Evolutionary conservation across 2,797 vertebrate species (phyloP), one percentile per base, ranked within the genome.

Genomic region (Florisuga fusca): DNA sequence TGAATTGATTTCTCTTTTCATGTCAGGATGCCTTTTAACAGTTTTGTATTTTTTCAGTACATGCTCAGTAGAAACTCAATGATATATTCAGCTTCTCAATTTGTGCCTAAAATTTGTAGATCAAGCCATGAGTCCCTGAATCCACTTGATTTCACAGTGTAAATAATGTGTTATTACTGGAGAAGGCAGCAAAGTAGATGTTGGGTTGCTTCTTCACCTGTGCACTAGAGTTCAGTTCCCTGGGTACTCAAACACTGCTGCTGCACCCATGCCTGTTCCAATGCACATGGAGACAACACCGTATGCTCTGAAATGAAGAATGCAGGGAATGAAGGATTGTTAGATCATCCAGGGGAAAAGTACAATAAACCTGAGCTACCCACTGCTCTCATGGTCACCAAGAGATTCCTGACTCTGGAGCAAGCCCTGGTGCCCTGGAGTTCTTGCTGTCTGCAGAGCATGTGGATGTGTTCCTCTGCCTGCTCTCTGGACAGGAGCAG

Each of bases 251-350:
- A 99, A 98, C 8, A 99, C 98, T 0, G 99, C 99, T 0, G 99
- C 99, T 0, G 99, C 99, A 4, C 99, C 99, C 99, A 99, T 99
- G 41, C 99, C 99, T 0, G 99, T 99, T 7, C 99, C 99, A 0
- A 99, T 98, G 97, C 99, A 99, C 99, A 99, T 99, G 41, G 99
- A 99, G 34, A 99, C 99, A 3, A 99, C 98, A 0, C 99, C 99
- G 0, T 98, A 99, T 0, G 97, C 98, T 89, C 99, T 99, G 97
- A 23, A 96, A 97, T 1, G 26, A 83, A 84, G 4, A 79, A 33
- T 23, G 41, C 0, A 0, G 1, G 15, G 7, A 15, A n/a, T 57
- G 48, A n/a, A 27, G 45, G 10, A 23, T 14, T 41, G 38, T 55
- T 57, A 66, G 21, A 54, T 34, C 12, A 48, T 11, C 48, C 13